phyloP scores from a whole-genome alignment of 2,888 invertebrate genomes.

The Papilio gigon region DNA sequence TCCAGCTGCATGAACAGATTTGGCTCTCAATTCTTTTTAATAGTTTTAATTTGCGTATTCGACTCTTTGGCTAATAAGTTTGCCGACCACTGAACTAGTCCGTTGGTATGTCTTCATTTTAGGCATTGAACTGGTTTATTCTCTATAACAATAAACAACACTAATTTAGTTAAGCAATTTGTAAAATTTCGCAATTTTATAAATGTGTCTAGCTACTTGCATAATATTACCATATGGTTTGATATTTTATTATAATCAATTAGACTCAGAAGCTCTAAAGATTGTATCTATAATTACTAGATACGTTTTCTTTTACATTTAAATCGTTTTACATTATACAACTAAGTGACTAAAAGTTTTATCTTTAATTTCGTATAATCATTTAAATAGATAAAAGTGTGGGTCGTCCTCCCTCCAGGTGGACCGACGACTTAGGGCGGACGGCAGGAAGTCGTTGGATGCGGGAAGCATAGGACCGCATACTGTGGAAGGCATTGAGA shows the following conservation, averaged over 20 bases:
- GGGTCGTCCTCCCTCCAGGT: too few relatives aligned
- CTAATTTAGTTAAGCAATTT: background rate
- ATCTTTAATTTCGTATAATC: slow-evolving; percentile 15
- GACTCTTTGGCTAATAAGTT: too few relatives aligned
- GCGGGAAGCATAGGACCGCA: too few relatives aligned
- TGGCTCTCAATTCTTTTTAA: too few relatives aligned
- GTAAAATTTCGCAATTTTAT: slow-evolving; percentile 19
- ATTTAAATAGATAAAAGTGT: background rate
- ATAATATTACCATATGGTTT: slow-evolving; percentile 15
- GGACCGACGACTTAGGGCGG: too few relatives aligned
- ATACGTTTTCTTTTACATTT: slow-evolving; percentile 20
- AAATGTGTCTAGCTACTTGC: slow-evolving; percentile 8
- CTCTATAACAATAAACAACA: slow-evolving; percentile 8
- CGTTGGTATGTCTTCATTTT: background rate
- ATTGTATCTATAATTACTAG: slow-evolving; percentile 18
- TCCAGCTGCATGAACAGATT: too few relatives aligned
- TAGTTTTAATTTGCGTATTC: too few relatives aligned
- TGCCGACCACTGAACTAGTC: too few relatives aligned
- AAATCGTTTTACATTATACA: slow-evolving; percentile 9
- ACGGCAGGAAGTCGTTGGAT: too few relatives aligned
- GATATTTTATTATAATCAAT: slow-evolving; percentile 7
- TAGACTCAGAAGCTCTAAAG: slow-evolving; percentile 9
- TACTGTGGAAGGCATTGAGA: too few relatives aligned
- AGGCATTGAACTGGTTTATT: background rate
- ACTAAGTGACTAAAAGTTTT: slow-evolving; percentile 22